Conservation (phyloP, 2,888 invertebrate species). For the Lithophane socia region DNA sequence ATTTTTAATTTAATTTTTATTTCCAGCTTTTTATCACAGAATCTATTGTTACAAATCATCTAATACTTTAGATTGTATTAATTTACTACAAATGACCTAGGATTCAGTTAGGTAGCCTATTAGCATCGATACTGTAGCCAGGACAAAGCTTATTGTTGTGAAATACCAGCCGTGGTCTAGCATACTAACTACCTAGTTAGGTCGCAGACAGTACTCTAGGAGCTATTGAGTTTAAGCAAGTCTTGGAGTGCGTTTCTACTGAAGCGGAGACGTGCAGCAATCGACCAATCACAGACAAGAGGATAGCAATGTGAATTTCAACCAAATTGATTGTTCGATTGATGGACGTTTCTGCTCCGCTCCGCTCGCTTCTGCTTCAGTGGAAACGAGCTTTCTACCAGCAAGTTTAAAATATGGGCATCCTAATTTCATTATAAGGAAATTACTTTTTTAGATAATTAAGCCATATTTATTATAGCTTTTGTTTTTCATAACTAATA, state of each 20-base stretch:
- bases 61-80: background rate
- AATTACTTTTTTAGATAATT: too few relatives aligned
- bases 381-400: too few relatives aligned
- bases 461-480: too few relatives aligned
- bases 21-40: too few relatives aligned
- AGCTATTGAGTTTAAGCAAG: background rate
- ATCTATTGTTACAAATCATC: background rate
- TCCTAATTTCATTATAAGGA: too few relatives aligned
- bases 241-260: background rate
- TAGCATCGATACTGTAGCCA: background rate
- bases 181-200: conserved; percentile 2
- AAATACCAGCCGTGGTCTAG: conserved; percentile 4
- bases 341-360: background rate
- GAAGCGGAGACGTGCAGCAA: background rate
- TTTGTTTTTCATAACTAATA: too few relatives aligned
- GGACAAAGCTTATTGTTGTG: conserved; percentile 2
- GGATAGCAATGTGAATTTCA: background rate
- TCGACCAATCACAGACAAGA: background rate
- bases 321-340: background rate
- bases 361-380: background rate
- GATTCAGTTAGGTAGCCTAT: background rate
- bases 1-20: too few relatives aligned
- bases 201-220: background rate
- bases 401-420: too few relatives aligned
- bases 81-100: background rate